Evolutionary conservation across 2,888 invertebrate genomes (phyloP).

Genomic region (Torymus texanus): DNA sequence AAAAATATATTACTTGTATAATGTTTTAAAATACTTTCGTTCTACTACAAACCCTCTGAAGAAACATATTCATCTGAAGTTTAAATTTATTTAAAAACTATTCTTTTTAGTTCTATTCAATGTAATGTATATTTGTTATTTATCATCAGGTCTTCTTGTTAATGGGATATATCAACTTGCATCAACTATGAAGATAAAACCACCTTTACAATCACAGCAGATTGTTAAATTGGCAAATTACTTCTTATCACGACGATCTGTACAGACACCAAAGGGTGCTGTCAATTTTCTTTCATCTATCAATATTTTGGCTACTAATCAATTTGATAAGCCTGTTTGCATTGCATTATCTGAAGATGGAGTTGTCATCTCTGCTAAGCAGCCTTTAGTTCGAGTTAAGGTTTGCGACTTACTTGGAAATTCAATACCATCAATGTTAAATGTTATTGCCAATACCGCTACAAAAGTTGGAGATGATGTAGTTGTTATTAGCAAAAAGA

Average conservation of each 20-base stretch:
- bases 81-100: neutral
- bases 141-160: constrained; percentile 76
- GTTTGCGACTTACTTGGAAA: constrained; percentile 87
- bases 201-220: constrained; percentile 86
- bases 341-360: constrained; percentile 87
- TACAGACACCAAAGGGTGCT: constrained; percentile 90
- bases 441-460: constrained; percentile 86
- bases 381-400: constrained; percentile 84
- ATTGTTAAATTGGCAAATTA: constrained; percentile 93
- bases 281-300: constrained; percentile 88
- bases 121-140: too few species aligned
- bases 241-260: constrained; percentile 91
- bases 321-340: constrained; percentile 85
- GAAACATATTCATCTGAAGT: constrained; percentile 50
- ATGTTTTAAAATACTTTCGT: constrained; percentile 65
- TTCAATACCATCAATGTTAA: constrained; percentile 80
- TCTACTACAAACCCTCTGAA: constrained; percentile 63
- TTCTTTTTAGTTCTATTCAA: neutral
- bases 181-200: constrained; percentile 79
- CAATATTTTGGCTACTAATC: constrained; percentile 82
- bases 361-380: constrained; percentile 82
- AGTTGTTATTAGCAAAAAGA: constrained; percentile 82
- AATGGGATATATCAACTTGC: constrained; percentile 81
- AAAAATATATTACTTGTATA: constrained; percentile 38
- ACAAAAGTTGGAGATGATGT: constrained; percentile 84